phyloP scores from a whole-genome alignment of 2,888 invertebrate species.

The Aphelenchoides bicaudatus region DNA sequence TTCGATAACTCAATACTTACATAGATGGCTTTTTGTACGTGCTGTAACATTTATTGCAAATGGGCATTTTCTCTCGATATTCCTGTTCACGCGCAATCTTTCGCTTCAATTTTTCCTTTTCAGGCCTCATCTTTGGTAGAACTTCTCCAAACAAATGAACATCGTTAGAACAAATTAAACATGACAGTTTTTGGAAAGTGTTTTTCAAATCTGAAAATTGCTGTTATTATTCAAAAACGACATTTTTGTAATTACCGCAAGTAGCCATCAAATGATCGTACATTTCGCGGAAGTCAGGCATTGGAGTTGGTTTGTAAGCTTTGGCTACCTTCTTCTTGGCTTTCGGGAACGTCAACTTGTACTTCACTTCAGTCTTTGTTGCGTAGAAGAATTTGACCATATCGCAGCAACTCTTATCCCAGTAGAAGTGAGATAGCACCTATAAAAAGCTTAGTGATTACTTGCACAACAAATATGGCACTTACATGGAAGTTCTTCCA shows the following conservation, averaged over 20 bases:
- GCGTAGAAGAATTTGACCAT: conserved; percentile 18
- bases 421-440: background rate
- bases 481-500: conserved; percentile 17
- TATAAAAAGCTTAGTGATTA: background rate
- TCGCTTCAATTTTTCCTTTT: conserved; percentile 15
- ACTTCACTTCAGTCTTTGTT: conserved; percentile 16
- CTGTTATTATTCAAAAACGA: background rate
- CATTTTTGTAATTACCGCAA: background rate
- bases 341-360: conserved; percentile 16
- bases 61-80: conserved; percentile 15
- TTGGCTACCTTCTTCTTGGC: conserved; percentile 16
- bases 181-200: conserved; percentile 4
- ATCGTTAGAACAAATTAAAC: conserved; percentile 16
- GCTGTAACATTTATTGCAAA: conserved; percentile 16
- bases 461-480: too few species aligned
- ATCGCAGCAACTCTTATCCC: conserved; percentile 5
- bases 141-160: background rate
- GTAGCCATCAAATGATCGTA: conserved; percentile 13
- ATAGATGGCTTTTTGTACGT: conserved; percentile 15
- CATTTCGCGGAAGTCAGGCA: conserved; percentile 20
- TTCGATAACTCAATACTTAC: conserved; percentile 4
- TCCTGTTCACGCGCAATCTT: conserved; percentile 17
- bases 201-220: background rate
- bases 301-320: conserved; percentile 12
- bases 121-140: conserved; percentile 7